Base-by-base conservation (phyloP, 2,888 invertebrate genomes). In the Rhagium mordax region DNA sequence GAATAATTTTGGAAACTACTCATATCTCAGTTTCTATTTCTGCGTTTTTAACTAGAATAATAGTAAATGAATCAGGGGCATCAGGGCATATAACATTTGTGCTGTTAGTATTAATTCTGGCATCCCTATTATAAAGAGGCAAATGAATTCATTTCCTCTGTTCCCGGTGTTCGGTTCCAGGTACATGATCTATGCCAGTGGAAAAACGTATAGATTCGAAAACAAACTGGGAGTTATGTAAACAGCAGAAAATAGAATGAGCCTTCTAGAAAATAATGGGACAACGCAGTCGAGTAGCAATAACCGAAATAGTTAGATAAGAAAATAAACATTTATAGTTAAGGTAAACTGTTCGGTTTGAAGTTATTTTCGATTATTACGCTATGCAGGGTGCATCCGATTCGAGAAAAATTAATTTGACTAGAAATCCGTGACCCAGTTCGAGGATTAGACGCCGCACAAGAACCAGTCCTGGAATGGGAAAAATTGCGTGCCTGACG, bases 401-500 rank as follows among this genome's bases (percentile, higher is more conserved):
- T 24, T 24, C n/a, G n/a, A n/a, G n/a, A n/a, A n/a, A n/a, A n/a
- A n/a, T n/a, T n/a, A n/a, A n/a, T n/a, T n/a, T n/a, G n/a, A n/a
- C n/a, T n/a, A n/a, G n/a, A n/a, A n/a, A n/a, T n/a, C n/a, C n/a
- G n/a, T n/a, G n/a, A n/a, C n/a, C n/a, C n/a, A n/a, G n/a, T n/a
- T n/a, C n/a, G n/a, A n/a, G n/a, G n/a, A n/a, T n/a, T n/a, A n/a
- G 10, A 15, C n/a, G 3, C 13, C n/a, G 4, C n/a, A 41, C n/a
- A 4, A 41, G 5, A 24, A 57, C 27, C 15, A n/a, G 55, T 21
- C 13, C n/a, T n/a, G 21, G 55, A 6, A n/a, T n/a, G n/a, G 10
- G 55, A 57, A 57, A 57, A 72, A 77, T 61, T 73, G 74, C 73
- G 74, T 74, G 47, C 10, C 47, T 8, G 4, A 15, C 48, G 16